Evolutionary conservation across 2,888 invertebrate genomes (phyloP).

Genomic region (Rhyacophila evoluta): DNA sequence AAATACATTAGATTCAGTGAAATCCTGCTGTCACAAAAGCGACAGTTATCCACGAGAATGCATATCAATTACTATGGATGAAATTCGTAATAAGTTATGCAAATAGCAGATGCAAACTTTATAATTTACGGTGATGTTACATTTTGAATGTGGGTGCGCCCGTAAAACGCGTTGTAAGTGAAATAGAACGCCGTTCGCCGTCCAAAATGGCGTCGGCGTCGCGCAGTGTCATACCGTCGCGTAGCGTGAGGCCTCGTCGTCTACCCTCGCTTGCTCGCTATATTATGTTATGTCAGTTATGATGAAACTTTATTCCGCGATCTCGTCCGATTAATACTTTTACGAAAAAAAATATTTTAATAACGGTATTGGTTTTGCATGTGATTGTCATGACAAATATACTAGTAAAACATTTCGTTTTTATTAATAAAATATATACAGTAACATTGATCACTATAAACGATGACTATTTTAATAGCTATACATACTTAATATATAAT

Average conservation of each 20-base stretch:
- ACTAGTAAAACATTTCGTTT: too few relatives aligned
- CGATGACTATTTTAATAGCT: too few relatives aligned
- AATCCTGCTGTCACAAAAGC: background rate
- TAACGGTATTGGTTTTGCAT: too few relatives aligned
- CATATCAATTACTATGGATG: background rate
- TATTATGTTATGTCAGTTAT: background rate
- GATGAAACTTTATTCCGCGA: background rate
- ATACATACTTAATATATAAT: too few relatives aligned
- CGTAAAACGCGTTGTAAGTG: background rate
- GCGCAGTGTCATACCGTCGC: slow-evolving; percentile 12
- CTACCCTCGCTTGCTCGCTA: background rate
- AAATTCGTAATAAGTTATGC: too few relatives aligned
- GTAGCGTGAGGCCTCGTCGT: background rate
- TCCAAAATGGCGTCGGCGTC: slow-evolving; percentile 14
- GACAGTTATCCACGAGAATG: background rate
- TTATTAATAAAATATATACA: too few relatives aligned
- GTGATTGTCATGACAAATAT: too few relatives aligned
- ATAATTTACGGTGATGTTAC: too few relatives aligned
- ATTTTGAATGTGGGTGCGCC: background rate
- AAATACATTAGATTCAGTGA: background rate
- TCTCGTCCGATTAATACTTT: too few relatives aligned
- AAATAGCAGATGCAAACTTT: too few relatives aligned
- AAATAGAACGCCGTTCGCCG: background rate
- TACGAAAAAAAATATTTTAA: too few relatives aligned
- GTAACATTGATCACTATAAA: too few relatives aligned